A percentile compares a stretch with the other conserved stretches of the same genome.
Evolutionary conservation across 2,888 invertebrate genomes (phyloP).

Genomic region (Euzetes globulus): DNA sequence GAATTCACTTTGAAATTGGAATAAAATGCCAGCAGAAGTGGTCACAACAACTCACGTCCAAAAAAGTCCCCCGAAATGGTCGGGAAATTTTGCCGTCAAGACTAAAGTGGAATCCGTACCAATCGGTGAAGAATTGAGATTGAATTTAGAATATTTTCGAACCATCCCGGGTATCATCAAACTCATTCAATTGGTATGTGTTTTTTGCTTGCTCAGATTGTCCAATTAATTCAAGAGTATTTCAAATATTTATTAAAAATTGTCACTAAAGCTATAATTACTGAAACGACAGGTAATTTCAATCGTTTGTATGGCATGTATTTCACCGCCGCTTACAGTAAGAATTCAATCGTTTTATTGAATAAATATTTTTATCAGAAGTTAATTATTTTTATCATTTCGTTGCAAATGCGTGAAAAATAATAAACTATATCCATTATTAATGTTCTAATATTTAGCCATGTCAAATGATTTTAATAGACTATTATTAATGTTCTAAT

Average conservation of each 20-base stretch:
- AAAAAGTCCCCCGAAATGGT: constrained; percentile 25
- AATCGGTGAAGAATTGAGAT: constrained; percentile 42
- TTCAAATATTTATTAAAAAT: background rate
- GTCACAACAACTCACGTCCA: constrained; percentile 11
- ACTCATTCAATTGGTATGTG: constrained; percentile 67
- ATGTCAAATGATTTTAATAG: background rate
- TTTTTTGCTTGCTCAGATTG: background rate
- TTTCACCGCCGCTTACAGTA: constrained; percentile 57
- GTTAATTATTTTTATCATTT: background rate
- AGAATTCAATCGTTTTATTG: background rate
- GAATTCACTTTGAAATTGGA: background rate
- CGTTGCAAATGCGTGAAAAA: background rate
- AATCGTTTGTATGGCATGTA: constrained; percentile 74
- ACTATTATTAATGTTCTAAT: background rate
- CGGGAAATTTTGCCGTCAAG: constrained; percentile 37
- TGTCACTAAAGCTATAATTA: background rate
- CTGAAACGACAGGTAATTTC: constrained; percentile 59
- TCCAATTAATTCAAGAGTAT: too few relatives aligned
- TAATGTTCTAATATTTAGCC: background rate
- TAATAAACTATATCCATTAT: background rate
- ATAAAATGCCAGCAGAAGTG: constrained; percentile 13
- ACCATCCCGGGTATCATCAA: constrained; percentile 71
- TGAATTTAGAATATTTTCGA: constrained; percentile 73
- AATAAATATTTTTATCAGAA: background rate
- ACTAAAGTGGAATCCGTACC: constrained; percentile 40